These are phyloP conservation scores for Zaprionus ghesquierei DNA, from an alignment of 1,140 invertebrate genomes.

Conservation along the genomic window DNA sequence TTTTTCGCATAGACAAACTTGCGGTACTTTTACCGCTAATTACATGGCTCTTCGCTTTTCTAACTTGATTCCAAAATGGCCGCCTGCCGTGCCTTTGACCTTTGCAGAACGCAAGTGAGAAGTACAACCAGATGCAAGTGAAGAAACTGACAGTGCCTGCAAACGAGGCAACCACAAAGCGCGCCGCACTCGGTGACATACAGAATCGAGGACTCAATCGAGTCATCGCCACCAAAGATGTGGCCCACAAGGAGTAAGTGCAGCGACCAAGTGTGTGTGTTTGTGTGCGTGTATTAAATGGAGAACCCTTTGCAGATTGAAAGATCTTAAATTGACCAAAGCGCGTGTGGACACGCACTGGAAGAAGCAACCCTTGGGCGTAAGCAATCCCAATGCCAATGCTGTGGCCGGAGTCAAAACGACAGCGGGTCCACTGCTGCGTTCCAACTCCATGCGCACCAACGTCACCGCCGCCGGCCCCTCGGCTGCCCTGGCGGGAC, in stretches of 20 bases:
- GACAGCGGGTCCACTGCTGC: slow-evolving; percentile 35
- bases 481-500: neutral
- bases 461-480: neutral
- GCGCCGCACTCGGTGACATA: slow-evolving; percentile 75
- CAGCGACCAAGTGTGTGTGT: no score
- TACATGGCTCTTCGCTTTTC: neutral
- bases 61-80: slow-evolving; percentile 55
- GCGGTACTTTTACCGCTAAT: slow-evolving; percentile 55
- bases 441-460: slow-evolving; percentile 68
- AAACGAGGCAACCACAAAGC: slow-evolving; percentile 68
- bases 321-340: slow-evolving; percentile 71
- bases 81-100: slow-evolving; percentile 18
- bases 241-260: slow-evolving; percentile 74
- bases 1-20: slow-evolving; percentile 27
- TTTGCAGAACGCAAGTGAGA: slow-evolving; percentile 67
- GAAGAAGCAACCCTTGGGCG: slow-evolving; percentile 66
- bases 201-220: slow-evolving; percentile 74
- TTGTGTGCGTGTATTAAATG: neutral
- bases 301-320: slow-evolving; percentile 37
- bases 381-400: slow-evolving; percentile 23
- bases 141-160: slow-evolving; percentile 72
- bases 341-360: slow-evolving; percentile 78
- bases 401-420: slow-evolving; percentile 10
- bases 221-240: slow-evolving; percentile 52
- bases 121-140: slow-evolving; percentile 59